Percentiles rank a stretch among this genome's conserved stretches.
phyloP scores from a whole-genome alignment of 2,113 vertebrate species.

The Apodemus speciosus region DNA sequence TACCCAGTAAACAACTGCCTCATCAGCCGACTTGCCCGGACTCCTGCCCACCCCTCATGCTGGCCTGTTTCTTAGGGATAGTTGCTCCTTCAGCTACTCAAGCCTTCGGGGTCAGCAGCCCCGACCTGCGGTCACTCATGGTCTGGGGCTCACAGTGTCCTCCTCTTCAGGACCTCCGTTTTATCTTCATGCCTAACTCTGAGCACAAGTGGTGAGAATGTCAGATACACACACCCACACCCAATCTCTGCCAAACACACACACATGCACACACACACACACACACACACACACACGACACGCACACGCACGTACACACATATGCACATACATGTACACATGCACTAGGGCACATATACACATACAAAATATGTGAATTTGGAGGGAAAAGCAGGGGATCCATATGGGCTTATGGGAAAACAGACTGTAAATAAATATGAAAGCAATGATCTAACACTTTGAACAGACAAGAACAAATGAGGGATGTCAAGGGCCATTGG shows the following conservation, averaged over 20 bases:
- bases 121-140: not conserved
- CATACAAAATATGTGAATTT: not conserved
- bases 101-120: not conserved
- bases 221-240: not conserved
- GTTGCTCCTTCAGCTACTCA: not conserved
- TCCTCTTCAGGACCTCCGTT: not conserved
- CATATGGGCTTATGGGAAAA: not conserved
- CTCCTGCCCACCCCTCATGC: not conserved
- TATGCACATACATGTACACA: not conserved
- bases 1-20: not conserved
- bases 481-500: not conserved
- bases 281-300: not conserved
- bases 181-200: not conserved
- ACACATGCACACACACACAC: not conserved
- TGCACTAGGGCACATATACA: rapidly evolving
- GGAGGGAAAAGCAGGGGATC: not conserved
- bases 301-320: not conserved
- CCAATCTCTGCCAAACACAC: not conserved
- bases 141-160: too few relatives aligned
- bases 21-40: not conserved
- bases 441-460: not conserved
- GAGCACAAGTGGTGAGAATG: not conserved
- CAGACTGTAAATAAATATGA: not conserved
- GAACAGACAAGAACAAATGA: not conserved
- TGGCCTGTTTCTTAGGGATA: not conserved